Percentiles rank a stretch among this genome's conserved stretches.
phyloP scores from a whole-genome alignment of 2,113 vertebrate species.

The Bambusicola thoracicus region DNA sequence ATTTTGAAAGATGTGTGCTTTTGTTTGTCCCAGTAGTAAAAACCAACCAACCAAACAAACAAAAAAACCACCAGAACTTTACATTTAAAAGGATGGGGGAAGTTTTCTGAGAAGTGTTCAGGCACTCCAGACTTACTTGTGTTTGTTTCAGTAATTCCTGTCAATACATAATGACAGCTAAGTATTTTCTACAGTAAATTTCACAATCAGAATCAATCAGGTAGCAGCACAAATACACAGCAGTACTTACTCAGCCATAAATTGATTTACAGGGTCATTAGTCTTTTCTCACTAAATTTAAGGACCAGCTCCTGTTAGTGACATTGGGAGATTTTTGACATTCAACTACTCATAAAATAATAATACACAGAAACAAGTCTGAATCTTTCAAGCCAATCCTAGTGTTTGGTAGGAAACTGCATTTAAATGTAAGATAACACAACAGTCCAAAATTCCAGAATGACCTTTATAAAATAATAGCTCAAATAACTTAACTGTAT shows the following conservation, averaged over 20 bases:
- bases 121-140: not conserved
- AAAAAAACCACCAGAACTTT: not conserved
- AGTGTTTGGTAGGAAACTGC: not conserved
- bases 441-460: not conserved
- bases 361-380: not conserved
- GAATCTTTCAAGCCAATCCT: not conserved
- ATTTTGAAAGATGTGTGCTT: not conserved
- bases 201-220: slow-evolving; percentile 44
- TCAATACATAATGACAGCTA: slow-evolving; percentile 5
- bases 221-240: slow-evolving; percentile 34
- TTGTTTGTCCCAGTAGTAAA: not conserved
- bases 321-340: slow-evolving; percentile 28
- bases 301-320: slow-evolving; percentile 18
- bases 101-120: not conserved
- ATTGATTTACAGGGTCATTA: slow-evolving; percentile 56
- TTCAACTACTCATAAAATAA: slow-evolving; percentile 39
- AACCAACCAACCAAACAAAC: not conserved
- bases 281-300: slow-evolving; percentile 35
- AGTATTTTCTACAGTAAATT: slow-evolving; percentile 48
- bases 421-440: not conserved
- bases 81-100: not conserved
- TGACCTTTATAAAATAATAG: not conserved
- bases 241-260: slow-evolving; percentile 9
- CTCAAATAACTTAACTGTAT: not conserved
- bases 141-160: slow-evolving; percentile 15